phyloP scores from a whole-genome alignment of 2,888 invertebrate species.

The Hesperia comma region DNA sequence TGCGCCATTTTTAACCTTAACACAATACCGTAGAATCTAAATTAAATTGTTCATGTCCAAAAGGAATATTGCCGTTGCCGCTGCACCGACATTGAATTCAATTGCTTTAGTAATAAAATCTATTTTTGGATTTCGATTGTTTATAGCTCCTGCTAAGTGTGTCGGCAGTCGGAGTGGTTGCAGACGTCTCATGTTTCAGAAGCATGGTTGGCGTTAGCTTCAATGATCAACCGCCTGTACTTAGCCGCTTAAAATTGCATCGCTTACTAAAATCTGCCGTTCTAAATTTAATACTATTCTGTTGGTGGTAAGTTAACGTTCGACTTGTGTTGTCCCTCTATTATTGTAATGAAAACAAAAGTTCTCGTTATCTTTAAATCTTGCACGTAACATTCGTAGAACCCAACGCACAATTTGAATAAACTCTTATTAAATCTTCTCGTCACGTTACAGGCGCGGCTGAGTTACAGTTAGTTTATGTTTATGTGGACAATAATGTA shows the following conservation, averaged over 20 bases:
- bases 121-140: constrained; percentile 73
- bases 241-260: constrained; percentile 39
- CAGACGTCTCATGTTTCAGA: constrained; percentile 72
- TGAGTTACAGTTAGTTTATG: constrained; percentile 37
- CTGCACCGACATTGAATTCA: constrained; percentile 74
- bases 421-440: constrained; percentile 36
- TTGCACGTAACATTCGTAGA: constrained; percentile 34
- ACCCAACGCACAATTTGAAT: constrained; percentile 34
- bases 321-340: constrained; percentile 6
- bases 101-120: constrained; percentile 74
- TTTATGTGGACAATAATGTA: constrained; percentile 50
- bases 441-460: constrained; percentile 32
- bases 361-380: constrained; percentile 34
- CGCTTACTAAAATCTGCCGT: constrained; percentile 25
- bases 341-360: constrained; percentile 37
- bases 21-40: constrained; percentile 55
- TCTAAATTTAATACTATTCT: constrained; percentile 27
- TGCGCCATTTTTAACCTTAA: constrained; percentile 57
- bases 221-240: constrained; percentile 65
- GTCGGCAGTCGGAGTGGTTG: constrained; percentile 67
- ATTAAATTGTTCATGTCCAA: constrained; percentile 53
- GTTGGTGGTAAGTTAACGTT: constrained; percentile 4
- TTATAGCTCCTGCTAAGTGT: constrained; percentile 68
- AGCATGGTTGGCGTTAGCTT: constrained; percentile 64
- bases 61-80: constrained; percentile 60